Percentiles rank a stretch among this genome's conserved stretches.
These are phyloP conservation scores for Balanococcus diminutus DNA, from an alignment of 2,888 invertebrate species.

Conservation along the genomic window DNA sequence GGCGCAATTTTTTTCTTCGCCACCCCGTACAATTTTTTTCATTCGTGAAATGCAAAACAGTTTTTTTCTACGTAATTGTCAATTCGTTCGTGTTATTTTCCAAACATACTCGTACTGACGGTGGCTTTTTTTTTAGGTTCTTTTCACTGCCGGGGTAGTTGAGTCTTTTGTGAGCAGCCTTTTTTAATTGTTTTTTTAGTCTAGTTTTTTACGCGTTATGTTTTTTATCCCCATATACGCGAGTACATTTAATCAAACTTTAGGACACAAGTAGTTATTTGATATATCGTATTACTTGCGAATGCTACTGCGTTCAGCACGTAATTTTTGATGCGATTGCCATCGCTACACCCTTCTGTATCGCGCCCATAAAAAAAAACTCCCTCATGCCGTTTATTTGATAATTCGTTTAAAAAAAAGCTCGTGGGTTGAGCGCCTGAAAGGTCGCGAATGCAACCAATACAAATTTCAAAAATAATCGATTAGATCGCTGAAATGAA, in stretches of 20 bases:
- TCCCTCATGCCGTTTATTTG: not conserved
- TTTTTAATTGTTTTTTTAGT: constrained; percentile 37
- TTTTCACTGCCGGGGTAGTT: not conserved
- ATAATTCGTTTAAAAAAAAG: not conserved
- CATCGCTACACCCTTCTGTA: not conserved
- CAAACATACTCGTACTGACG: not conserved
- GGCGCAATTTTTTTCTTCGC: not conserved
- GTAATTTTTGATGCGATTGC: not conserved
- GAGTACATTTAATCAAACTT: constrained; percentile 43
- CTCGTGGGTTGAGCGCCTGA: not conserved
- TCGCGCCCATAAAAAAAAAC: not conserved
- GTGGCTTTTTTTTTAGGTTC: not conserved
- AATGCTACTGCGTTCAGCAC: constrained; percentile 4
- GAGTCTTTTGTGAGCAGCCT: not conserved
- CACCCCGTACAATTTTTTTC: constrained; percentile 28
- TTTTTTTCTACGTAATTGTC: constrained; percentile 51
- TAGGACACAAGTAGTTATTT: constrained; percentile 4
- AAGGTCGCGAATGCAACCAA: not conserved
- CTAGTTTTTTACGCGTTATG: not conserved
- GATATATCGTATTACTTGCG: constrained; percentile 51
- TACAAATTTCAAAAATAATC: too few relatives aligned
- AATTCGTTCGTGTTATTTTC: constrained; percentile 35
- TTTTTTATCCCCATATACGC: not conserved
- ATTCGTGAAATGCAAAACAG: constrained; percentile 43
- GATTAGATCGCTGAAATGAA: too few relatives aligned